phyloP scores from a whole-genome alignment of 1,140 invertebrate species.

The Reticulitermes speratus region DNA sequence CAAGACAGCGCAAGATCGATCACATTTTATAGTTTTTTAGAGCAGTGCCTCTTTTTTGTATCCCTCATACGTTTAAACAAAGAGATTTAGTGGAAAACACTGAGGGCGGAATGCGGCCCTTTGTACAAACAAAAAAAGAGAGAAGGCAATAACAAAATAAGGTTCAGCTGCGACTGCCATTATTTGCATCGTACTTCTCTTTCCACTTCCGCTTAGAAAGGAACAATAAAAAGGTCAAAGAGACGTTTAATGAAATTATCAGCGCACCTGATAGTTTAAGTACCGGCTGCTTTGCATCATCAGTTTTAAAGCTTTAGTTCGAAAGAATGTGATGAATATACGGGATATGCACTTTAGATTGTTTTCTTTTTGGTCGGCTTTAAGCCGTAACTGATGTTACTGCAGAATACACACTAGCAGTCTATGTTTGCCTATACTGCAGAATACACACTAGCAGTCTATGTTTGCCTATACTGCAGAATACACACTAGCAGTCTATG shows the following conservation, averaged over 20 bases:
- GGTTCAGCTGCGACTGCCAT: background rate
- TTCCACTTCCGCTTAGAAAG: slow-evolving; percentile 18
- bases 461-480: too few species aligned
- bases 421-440: too few species aligned
- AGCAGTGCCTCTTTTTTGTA: background rate
- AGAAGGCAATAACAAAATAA: slow-evolving; percentile 23
- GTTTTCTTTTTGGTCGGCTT: background rate
- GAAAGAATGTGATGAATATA: background rate
- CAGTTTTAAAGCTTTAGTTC: background rate
- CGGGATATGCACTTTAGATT: background rate
- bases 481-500: too few species aligned
- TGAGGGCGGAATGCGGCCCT: background rate
- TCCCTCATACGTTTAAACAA: slow-evolving; percentile 21
- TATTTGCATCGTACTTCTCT: background rate
- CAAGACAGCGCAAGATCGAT: slow-evolving; percentile 19
- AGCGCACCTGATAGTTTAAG: slow-evolving; percentile 24
- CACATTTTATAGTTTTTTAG: slow-evolving; percentile 24
- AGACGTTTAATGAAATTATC: slow-evolving; percentile 23
- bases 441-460: too few species aligned
- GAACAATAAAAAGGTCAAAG: slow-evolving; percentile 21
- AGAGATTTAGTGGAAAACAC: slow-evolving; percentile 25
- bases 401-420: background rate
- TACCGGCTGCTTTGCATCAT: background rate
- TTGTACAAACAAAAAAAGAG: background rate
- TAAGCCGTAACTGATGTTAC: background rate